Evolutionary conservation across 2,888 invertebrate species (phyloP).

Genomic region (Lasioglossum zephyrum): DNA sequence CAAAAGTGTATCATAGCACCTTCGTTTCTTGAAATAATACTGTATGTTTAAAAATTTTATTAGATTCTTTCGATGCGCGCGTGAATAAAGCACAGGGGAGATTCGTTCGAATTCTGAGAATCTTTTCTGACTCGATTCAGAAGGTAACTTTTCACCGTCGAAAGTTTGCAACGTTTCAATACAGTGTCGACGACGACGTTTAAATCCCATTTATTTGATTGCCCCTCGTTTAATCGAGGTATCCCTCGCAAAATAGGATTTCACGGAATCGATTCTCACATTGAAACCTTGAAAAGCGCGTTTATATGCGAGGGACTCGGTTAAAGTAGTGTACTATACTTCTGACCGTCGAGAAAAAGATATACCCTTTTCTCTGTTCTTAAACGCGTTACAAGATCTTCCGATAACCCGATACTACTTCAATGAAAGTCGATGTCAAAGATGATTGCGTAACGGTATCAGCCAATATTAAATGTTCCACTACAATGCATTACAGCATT

Average conservation of each 20-base stretch:
- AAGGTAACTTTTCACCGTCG: conserved; percentile 41
- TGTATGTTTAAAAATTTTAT: too few relatives aligned
- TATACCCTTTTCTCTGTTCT: not conserved
- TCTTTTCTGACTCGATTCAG: not conserved
- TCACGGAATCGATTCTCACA: conserved; percentile 47
- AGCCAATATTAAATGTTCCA: not conserved
- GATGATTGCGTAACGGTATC: conserved; percentile 9
- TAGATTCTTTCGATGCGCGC: not conserved
- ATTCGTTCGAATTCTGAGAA: not conserved
- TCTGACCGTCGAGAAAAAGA: not conserved
- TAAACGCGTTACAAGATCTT: conserved; percentile 12
- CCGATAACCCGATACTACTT: conserved; percentile 12
- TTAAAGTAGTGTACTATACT: conserved; percentile 38
- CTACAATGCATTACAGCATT: conserved; percentile 1
- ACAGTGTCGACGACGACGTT: conserved; percentile 70
- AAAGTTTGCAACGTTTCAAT: conserved; percentile 45
- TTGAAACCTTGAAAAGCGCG: conserved; percentile 45
- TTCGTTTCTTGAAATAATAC: too few relatives aligned
- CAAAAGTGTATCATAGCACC: not conserved
- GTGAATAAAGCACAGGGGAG: not conserved
- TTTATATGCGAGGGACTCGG: conserved; percentile 58
- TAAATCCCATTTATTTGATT: conserved; percentile 78
- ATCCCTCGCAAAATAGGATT: conserved; percentile 65
- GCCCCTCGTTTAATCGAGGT: conserved; percentile 73
- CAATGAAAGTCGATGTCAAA: conserved; percentile 11